A percentile compares a stretch with the other conserved stretches of the same genome.
These are phyloP conservation scores for Cinara cedri DNA, from an alignment of 2,888 invertebrate species.

Conservation along the genomic window DNA sequence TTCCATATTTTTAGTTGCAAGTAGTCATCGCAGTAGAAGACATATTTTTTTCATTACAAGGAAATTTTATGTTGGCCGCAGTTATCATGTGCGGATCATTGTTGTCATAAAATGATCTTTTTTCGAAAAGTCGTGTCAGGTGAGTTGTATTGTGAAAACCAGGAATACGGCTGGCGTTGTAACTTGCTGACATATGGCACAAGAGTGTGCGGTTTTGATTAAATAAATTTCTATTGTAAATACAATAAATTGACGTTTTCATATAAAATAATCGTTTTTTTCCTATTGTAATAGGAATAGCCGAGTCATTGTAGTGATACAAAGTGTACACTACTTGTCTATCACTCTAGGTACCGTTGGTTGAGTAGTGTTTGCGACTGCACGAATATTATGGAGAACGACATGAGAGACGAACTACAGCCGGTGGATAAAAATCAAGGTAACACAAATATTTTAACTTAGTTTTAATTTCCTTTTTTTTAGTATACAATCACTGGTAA, in stretches of 20 bases:
- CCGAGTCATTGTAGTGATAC: background rate
- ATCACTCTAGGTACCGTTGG: no score
- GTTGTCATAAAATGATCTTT: background rate
- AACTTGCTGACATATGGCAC: background rate
- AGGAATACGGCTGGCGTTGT: no score
- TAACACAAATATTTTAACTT: background rate
- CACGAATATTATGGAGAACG: constrained; percentile 31
- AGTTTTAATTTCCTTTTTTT: no score
- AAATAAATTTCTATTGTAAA: background rate
- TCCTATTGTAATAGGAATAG: background rate
- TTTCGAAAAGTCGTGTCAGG: background rate
- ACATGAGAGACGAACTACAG: constrained; percentile 17
- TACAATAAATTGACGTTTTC: background rate
- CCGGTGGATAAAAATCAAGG: constrained; percentile 16
- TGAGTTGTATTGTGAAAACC: background rate
- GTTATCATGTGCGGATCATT: background rate
- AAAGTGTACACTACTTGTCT: no score
- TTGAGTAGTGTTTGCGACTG: background rate
- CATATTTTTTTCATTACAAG: no score
- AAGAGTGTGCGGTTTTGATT: background rate
- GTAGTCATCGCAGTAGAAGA: no score
- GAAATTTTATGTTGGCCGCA: background rate
- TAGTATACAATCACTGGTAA: no score
- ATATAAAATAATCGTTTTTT: background rate
- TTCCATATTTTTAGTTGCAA: no score